A percentile compares a stretch with the other conserved stretches of the same genome.
Evolutionary conservation across 2,113 vertebrate species (phyloP).

Genomic region (Leptobrachium leishanense): DNA sequence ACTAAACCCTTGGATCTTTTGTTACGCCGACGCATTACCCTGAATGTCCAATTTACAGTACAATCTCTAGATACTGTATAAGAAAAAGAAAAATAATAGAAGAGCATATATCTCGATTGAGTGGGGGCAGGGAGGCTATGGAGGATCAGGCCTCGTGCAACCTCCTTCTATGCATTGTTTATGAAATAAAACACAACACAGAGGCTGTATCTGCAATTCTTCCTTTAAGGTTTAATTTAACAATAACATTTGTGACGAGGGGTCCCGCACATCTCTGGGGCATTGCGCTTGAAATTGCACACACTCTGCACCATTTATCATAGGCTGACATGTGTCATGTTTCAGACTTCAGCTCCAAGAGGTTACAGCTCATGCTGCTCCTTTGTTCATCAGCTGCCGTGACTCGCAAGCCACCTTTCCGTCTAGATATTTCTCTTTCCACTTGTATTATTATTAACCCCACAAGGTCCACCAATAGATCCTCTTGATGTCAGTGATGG

Average conservation of each 20-base stretch:
- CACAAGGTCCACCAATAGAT: conserved; percentile 13
- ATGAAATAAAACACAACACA: conserved; percentile 37
- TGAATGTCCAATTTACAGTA: conserved; percentile 33
- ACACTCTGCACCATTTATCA: conserved; percentile 99
- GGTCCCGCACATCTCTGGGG: conserved; percentile 99
- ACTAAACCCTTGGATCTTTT: background rate
- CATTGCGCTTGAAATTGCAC: conserved; percentile 99
- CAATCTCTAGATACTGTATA: conserved; percentile 26
- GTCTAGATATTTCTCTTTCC: conserved; percentile 56
- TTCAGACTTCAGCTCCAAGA: conserved; percentile 94
- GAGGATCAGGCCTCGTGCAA: conserved; percentile 59
- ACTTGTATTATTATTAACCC: conserved; percentile 45
- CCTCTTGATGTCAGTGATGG: conserved; percentile 6
- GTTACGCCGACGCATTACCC: conserved; percentile 12
- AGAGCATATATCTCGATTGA: conserved; percentile 35
- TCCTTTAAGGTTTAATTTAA: conserved; percentile 99
- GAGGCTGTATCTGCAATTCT: conserved; percentile 65
- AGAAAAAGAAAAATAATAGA: conserved; percentile 37
- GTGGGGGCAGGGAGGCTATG: background rate
- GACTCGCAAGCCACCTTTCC: conserved; percentile 79
- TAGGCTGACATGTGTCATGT: conserved; percentile 99
- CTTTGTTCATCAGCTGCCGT: conserved; percentile 96
- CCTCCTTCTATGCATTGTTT: conserved; percentile 54
- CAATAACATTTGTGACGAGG: conserved; percentile 98
- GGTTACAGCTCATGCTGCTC: conserved; percentile 98